Evolutionary conservation across 2,797 vertebrate species (phyloP), one percentile per base, ranked within the genome.

Genomic region (Acestrorhynchus altus): DNA sequence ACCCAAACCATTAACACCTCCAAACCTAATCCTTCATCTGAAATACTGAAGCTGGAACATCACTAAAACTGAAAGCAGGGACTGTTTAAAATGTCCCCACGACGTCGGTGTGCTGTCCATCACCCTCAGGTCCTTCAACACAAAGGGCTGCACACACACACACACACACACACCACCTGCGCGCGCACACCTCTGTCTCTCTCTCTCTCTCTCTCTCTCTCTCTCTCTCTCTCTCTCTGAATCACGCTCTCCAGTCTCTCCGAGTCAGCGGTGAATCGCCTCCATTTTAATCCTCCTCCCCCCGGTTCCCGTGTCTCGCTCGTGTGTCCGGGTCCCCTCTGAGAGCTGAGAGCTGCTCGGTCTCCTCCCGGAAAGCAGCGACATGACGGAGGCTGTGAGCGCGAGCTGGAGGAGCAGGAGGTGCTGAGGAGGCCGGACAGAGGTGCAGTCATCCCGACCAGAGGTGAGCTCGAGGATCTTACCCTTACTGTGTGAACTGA

Each of bases 241-340:
- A 79, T 86, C 83, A 85, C 78, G 59, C 81, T 60, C 81, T 60
- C 72, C 68, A 46, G 49, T 56, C 71, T 60, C 61, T 63, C 65
- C 52, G 26, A 52, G 46, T 16, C 54, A 42, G 61, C 61, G 35
- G 61, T 49, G 39, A 63, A 81, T 61, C 73, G 85, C 92, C 90
- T 86, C 92, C 92, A 92, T 92, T 90, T 92, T 20, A 54, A 39
- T 56, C 35, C 61, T 74, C 54, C 65, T 40, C 66, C 28, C 75
- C 56, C 66, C 18, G 35, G 24, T 28, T 35, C 64, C 18, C n/a
- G 28, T 0, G 51, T 20, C 15, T 0, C 12, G 8, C 57, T 1
- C 24, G 56, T 7, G 1, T 13, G 15, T 10, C 22, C 9, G 20
- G 51, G 20, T 54, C 49, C n/a, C 51, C n/a, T n/a, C 51, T 11